phyloP scores from a whole-genome alignment of 2,113 vertebrate genomes.

The Cololabis saira region DNA sequence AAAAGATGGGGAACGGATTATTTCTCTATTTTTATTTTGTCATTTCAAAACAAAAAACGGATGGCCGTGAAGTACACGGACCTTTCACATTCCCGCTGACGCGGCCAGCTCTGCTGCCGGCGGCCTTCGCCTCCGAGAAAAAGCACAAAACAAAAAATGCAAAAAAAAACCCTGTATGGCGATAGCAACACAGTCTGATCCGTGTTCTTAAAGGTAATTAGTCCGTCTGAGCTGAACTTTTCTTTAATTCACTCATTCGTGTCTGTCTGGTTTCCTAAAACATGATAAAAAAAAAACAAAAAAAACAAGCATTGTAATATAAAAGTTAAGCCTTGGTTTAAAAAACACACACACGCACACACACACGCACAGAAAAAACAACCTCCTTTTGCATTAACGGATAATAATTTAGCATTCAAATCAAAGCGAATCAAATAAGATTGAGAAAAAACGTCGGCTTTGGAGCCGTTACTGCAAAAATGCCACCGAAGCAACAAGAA shows the following conservation, averaged over 20 bases:
- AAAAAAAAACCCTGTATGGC: slow-evolving; percentile 3
- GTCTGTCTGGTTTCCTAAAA: slow-evolving; percentile 45
- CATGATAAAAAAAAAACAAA: slow-evolving; percentile 59
- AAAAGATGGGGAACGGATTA: too few species aligned
- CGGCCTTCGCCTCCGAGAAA: slow-evolving; percentile 2
- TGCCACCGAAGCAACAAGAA: slow-evolving; percentile 73
- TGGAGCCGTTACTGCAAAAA: slow-evolving; percentile 63
- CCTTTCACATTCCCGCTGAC: slow-evolving; percentile 57
- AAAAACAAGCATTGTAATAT: slow-evolving; percentile 58
- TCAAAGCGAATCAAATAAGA: slow-evolving; percentile 76
- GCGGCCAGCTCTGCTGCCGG: slow-evolving; percentile 39
- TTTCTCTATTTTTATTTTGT: too few species aligned
- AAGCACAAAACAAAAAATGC: too few species aligned
- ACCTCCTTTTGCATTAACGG: slow-evolving; percentile 46
- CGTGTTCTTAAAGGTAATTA: slow-evolving; percentile 27
- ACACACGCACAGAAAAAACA: slow-evolving; percentile 12
- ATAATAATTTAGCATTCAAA: slow-evolving; percentile 78
- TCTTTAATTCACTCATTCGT: slow-evolving; percentile 57
- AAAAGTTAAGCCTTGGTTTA: slow-evolving; percentile 55
- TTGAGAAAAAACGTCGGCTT: slow-evolving; percentile 71
- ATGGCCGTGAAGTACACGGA: too few species aligned
- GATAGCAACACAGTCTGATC: slow-evolving; percentile 14
- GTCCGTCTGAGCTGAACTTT: slow-evolving; percentile 34
- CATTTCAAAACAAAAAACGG: too few species aligned
- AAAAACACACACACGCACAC: slow-evolving; percentile 47